Percentiles rank a stretch among this genome's conserved stretches.
These are phyloP conservation scores for Carollia perspicillata DNA, from an alignment of 2,113 vertebrate genomes.

Conservation along the genomic window DNA sequence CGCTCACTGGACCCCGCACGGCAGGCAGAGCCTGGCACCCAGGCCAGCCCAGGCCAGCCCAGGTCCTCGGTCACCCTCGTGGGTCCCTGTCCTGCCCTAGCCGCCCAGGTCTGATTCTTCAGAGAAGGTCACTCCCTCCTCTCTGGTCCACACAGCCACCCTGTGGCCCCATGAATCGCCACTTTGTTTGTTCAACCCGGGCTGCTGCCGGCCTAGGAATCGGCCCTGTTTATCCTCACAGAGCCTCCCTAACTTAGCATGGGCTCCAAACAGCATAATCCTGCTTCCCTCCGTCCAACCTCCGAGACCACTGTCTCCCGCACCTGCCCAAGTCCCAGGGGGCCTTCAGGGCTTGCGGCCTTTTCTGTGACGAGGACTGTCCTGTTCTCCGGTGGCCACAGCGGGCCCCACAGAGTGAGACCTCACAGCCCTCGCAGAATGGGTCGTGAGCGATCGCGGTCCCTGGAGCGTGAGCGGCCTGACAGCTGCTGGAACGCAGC, in stretches of 20 bases:
- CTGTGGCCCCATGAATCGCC: background rate
- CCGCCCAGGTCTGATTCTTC: background rate
- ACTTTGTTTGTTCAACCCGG: background rate
- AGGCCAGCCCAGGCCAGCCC: rapidly evolving
- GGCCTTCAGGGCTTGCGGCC: rapidly evolving
- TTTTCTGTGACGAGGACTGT: background rate
- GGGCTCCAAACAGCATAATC: rapidly evolving
- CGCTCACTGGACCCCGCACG: rapidly evolving
- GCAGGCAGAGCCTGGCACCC: background rate
- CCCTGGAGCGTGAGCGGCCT: background rate
- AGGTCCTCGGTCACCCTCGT: background rate
- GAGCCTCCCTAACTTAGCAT: too few relatives aligned
- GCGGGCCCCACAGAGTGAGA: rapidly evolving
- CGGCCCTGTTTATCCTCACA: rapidly evolving
- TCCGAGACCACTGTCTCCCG: too few relatives aligned
- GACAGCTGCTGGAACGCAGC: background rate
- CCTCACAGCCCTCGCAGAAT: background rate
- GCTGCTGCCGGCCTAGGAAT: background rate
- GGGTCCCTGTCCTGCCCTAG: background rate
- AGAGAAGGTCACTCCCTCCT: rapidly evolving
- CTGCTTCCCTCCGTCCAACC: background rate
- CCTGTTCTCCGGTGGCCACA: too few relatives aligned
- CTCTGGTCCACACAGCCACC: too few relatives aligned
- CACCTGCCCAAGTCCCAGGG: background rate
- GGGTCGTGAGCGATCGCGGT: background rate